Base-by-base conservation (phyloP, 2,888 invertebrate genomes). In the Deilephila elpenor region DNA sequence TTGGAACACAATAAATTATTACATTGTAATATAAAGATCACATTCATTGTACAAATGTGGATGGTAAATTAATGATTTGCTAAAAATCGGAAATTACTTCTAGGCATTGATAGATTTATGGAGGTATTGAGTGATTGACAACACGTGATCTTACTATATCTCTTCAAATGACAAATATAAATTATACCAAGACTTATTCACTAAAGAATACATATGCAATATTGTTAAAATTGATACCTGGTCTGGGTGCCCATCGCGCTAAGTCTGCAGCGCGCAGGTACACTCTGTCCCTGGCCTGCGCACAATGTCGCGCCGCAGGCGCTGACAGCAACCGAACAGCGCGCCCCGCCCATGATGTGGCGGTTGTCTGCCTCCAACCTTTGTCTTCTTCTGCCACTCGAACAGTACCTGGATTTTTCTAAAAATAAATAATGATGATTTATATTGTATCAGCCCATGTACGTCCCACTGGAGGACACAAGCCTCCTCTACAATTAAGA, bases 321-420 rank as follows among this genome's bases (percentile, higher is more conserved):
- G 87, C 79, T 0, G 93, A 93, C 78, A 93, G 81, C 60, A 88
- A 82, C 7, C 84, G 84, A 96, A 82, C 96, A 94, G 84, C 96
- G 67, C 95, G 95, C n/a, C 98, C 98, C 44, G 98, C 96, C 93
- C 97, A 96, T 73, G 98, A 96, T 81, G 98, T 98, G 95, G 98
- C 97, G 5, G 97, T 97, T 79, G 97, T 96, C 86, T 97, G 97
- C 71, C 97, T 97, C 86, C 97, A 96, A 4, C 98, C 98, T 79
- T 96, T 96, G 85, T 98, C 98, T 84, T 98, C 98, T 88, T 99
- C 99, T 0, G 99, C 98, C 0, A 97, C 96, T 53, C 99, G 95
- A 60, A 98, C 96, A 20, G 98, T 98, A 75, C 97, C 97, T 5
- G 98, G 98, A 92, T 98, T 98, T 95, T 96, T 96, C 92, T 95